phyloP scores from a whole-genome alignment of 2,113 vertebrate genomes.

The Equus quagga region DNA sequence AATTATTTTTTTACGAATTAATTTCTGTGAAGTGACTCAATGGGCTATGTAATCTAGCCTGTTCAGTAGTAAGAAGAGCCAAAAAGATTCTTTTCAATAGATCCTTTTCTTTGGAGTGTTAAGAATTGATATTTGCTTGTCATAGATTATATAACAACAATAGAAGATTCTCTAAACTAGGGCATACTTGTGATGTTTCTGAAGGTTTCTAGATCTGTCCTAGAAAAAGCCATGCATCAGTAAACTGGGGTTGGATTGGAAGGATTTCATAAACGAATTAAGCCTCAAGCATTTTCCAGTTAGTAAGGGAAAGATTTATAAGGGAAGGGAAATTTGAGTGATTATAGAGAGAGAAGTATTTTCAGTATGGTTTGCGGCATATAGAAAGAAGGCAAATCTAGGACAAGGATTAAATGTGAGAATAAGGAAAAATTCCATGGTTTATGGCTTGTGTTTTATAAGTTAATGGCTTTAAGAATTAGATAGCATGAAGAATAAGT shows the following conservation, averaged over 20 bases:
- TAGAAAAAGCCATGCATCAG: neutral
- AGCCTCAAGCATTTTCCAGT: neutral
- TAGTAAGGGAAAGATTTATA: neutral
- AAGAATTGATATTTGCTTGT: neutral
- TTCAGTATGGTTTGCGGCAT: neutral
- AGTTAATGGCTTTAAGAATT: neutral
- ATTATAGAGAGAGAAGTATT: neutral
- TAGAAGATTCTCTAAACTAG: neutral
- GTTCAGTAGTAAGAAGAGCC: neutral
- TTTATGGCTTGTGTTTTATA: neutral
- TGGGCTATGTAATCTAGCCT: neutral
- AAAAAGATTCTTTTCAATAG: neutral
- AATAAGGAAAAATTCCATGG: neutral
- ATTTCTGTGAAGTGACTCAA: neutral
- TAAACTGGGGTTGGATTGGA: neutral
- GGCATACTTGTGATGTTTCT: neutral
- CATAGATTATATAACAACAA: neutral
- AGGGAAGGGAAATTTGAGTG: neutral
- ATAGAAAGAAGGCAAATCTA: neutral
- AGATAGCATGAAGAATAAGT: neutral
- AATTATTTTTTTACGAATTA: neutral
- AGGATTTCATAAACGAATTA: constrained; percentile 23
- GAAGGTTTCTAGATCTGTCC: neutral
- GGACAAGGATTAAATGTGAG: neutral
- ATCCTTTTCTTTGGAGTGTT: neutral